Conservation (phyloP, 2,113 vertebrate genomes). For the Cynopterus brachyotis region DNA sequence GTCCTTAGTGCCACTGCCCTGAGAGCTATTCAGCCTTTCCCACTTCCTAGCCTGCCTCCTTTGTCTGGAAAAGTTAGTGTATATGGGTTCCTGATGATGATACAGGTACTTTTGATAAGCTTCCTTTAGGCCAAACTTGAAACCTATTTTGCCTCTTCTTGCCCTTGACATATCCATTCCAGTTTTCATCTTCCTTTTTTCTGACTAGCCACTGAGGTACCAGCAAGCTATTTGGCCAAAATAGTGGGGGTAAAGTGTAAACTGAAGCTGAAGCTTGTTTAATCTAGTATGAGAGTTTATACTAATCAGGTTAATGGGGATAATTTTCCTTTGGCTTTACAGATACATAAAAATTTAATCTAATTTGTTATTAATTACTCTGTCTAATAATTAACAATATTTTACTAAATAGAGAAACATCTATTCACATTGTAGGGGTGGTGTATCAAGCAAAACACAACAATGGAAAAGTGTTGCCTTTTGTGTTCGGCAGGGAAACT, state of each 20-base stretch:
- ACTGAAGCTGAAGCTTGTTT: conserved; percentile 51
- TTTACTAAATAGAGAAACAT: conserved; percentile 59
- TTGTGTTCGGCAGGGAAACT: conserved; percentile 17
- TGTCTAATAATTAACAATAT: conserved; percentile 62
- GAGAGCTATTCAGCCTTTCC: not conserved
- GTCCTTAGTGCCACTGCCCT: not conserved
- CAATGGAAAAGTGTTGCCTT: not conserved
- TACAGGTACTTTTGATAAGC: not conserved
- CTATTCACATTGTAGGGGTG: not conserved
- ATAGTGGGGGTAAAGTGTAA: conserved; percentile 41
- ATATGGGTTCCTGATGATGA: not conserved
- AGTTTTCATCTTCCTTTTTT: conserved; percentile 15
- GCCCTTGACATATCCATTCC: not conserved
- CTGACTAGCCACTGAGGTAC: not conserved
- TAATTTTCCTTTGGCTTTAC: conserved; percentile 71
- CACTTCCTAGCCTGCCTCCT: not conserved
- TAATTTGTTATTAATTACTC: conserved; percentile 73
- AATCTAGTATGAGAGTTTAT: conserved; percentile 66
- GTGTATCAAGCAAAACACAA: not conserved
- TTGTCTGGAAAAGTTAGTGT: not conserved
- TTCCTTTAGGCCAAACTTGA: not conserved
- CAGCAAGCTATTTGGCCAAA: conserved; percentile 52
- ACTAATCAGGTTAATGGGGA: conserved; percentile 69
- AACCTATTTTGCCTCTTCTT: conserved; percentile 11
- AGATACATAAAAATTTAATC: conserved; percentile 66